These are phyloP conservation scores for Episyrphus balteatus DNA, from an alignment of 1,140 invertebrate genomes.

Conservation along the genomic window DNA sequence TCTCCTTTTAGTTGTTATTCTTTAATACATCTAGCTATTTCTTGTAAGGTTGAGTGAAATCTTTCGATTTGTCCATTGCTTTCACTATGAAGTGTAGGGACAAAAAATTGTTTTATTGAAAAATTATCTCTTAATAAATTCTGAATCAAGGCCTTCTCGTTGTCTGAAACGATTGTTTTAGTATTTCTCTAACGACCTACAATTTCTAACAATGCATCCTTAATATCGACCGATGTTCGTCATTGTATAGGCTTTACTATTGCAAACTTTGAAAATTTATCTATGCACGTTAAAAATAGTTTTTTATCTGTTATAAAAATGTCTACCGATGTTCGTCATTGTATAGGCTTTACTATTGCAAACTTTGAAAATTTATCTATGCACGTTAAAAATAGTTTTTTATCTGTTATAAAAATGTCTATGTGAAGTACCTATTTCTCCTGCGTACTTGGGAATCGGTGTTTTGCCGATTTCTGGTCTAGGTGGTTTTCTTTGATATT, in stretches of 20 bases:
- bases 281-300: no score
- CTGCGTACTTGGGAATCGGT: background rate
- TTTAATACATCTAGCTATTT: constrained; percentile 2
- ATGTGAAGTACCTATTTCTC: background rate
- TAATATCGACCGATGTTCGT: background rate
- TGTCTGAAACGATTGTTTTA: constrained; percentile 1
- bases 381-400: no score
- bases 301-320: no score
- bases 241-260: background rate
- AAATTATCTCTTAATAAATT: constrained; percentile 1
- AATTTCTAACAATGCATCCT: background rate
- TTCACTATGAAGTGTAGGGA: background rate
- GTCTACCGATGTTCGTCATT: background rate
- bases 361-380: no score
- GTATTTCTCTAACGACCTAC: constrained; percentile 1
- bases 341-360: constrained; percentile 1
- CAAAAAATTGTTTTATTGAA: constrained; percentile 2
- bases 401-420: no score
- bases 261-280: no score
- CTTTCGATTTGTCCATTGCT: constrained; percentile 2
- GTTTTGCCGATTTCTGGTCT: constrained; percentile 1
- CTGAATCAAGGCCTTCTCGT: background rate
- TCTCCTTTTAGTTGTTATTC: background rate
- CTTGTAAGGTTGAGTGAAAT: constrained; percentile 2
- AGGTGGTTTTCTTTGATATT: constrained; percentile 1